Conservation (phyloP, 2,888 invertebrate species). For the Agonum fuliginosum region DNA sequence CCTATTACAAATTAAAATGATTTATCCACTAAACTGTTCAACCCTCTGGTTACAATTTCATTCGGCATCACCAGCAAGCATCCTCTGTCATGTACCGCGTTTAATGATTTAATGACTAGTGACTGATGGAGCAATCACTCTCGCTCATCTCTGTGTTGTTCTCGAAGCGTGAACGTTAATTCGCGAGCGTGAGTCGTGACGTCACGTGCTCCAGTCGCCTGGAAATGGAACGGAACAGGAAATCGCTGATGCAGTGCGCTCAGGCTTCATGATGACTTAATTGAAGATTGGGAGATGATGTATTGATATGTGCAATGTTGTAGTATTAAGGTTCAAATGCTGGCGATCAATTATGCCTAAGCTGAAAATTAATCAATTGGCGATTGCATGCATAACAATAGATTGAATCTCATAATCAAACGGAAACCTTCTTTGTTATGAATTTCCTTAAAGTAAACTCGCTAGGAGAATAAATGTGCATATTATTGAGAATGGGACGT, state of each 20-base stretch:
- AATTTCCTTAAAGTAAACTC: no score
- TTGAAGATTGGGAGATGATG: background rate
- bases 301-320: background rate
- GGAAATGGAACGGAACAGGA: conserved; percentile 13
- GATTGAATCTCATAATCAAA: no score
- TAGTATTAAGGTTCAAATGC: background rate
- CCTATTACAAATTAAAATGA: no score
- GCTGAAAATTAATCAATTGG: background rate
- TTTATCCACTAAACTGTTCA: no score
- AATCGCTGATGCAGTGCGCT: conserved; percentile 5
- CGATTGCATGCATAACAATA: background rate
- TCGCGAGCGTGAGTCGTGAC: conserved; percentile 4
- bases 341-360: background rate
- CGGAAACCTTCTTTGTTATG: no score
- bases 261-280: background rate
- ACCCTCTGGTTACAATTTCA: no score
- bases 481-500: no score
- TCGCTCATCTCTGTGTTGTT: background rate
- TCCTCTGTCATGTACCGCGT: background rate
- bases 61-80: no score
- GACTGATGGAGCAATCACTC: background rate
- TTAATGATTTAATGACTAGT: background rate
- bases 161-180: conserved; percentile 1
- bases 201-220: conserved; percentile 3
- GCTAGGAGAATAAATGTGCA: no score